A percentile compares a stretch with the other conserved stretches of the same genome.
These are phyloP conservation scores for Drosophila demipolita DNA, from an alignment of 2,888 invertebrate genomes.

Conservation along the genomic window DNA sequence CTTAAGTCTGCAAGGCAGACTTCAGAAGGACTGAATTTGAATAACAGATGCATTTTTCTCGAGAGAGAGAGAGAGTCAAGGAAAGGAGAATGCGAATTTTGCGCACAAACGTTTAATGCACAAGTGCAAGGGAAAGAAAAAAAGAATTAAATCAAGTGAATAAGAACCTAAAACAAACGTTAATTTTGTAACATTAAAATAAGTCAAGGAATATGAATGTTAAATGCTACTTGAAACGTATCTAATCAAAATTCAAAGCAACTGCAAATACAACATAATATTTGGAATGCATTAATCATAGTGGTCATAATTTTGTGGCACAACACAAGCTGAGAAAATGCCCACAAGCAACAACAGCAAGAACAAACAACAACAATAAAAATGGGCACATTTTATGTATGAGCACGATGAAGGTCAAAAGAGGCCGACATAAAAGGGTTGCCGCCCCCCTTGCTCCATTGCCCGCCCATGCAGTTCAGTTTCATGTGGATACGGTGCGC, in stretches of 20 bases:
- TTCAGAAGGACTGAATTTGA: background rate
- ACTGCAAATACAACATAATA: conserved; percentile 3
- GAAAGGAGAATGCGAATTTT: background rate
- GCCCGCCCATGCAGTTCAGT: background rate
- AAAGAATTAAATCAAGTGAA: background rate
- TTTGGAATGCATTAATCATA: conserved; percentile 41
- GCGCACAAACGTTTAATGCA: background rate
- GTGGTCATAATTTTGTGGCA: conserved; percentile 31
- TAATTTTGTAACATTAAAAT: no score
- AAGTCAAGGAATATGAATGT: background rate
- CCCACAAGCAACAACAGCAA: conserved; percentile 11
- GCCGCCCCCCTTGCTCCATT: background rate
- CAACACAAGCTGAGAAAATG: conserved; percentile 8
- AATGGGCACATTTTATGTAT: conserved; percentile 57
- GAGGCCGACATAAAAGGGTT: conserved; percentile 48
- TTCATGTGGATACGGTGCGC: conserved; percentile 6
- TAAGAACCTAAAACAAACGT: no score
- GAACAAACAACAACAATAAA: conserved; percentile 18
- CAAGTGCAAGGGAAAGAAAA: background rate
- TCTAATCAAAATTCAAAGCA: background rate
- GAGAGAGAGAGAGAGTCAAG: no score
- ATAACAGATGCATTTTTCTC: background rate
- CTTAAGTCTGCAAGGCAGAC: background rate
- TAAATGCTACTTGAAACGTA: background rate
- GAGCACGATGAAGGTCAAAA: conserved; percentile 66